Evolutionary conservation across 2,888 invertebrate species (phyloP).

Genomic region (Volucella inflata): DNA sequence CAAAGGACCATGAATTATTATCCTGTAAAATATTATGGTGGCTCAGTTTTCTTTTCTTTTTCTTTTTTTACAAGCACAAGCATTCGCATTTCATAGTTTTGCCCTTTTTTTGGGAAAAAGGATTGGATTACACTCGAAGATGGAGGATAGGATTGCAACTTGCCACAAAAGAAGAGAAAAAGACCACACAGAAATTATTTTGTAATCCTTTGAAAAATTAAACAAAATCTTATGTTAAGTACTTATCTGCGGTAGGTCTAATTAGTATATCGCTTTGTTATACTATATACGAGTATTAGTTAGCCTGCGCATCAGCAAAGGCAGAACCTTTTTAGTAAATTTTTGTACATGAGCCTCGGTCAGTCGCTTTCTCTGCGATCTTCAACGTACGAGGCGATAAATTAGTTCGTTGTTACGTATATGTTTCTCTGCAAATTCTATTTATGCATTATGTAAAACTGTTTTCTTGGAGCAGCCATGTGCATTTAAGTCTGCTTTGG

Average conservation of each 20-base stretch:
- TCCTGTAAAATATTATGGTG: slow-evolving; percentile 51
- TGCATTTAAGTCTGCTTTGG: too few relatives aligned
- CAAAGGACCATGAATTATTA: slow-evolving; percentile 49
- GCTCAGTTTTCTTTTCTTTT: slow-evolving; percentile 34
- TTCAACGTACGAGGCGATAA: too few relatives aligned
- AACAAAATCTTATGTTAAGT: neutral
- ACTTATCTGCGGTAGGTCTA: neutral
- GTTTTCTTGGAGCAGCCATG: too few relatives aligned
- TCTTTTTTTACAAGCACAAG: slow-evolving; percentile 10
- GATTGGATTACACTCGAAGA: slow-evolving; percentile 57
- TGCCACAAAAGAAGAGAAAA: slow-evolving; percentile 33
- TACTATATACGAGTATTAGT: too few relatives aligned
- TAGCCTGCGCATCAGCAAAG: too few relatives aligned
- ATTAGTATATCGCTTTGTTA: neutral
- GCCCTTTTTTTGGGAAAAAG: slow-evolving; percentile 54
- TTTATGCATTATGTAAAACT: too few relatives aligned
- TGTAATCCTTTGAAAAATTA: slow-evolving; percentile 19
- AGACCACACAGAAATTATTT: slow-evolving; percentile 58
- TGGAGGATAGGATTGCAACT: slow-evolving; percentile 59
- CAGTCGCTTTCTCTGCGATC: too few relatives aligned
- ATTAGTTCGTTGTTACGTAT: too few relatives aligned
- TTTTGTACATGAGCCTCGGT: too few relatives aligned
- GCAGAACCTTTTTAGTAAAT: too few relatives aligned
- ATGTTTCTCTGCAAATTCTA: too few relatives aligned
- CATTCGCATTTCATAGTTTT: slow-evolving; percentile 19